Evolutionary conservation across 2,888 invertebrate species (phyloP).

Genomic region (Branchellion lobata): DNA sequence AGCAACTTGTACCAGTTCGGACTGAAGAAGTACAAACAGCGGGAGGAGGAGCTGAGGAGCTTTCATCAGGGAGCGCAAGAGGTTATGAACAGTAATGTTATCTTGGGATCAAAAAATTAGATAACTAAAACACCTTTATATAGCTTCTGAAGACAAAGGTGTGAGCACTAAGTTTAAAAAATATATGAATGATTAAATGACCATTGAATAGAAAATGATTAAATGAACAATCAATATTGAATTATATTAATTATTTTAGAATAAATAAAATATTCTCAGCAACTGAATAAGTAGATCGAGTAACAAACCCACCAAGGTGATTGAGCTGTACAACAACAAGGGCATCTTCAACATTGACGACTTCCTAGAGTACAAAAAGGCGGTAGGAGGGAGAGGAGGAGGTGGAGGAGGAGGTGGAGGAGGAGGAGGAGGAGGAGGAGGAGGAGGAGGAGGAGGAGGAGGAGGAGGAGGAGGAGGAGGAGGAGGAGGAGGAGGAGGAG

Average conservation of each 20-base stretch:
- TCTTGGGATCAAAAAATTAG: too few relatives aligned
- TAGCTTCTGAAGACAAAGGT: too few relatives aligned
- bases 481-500: slow-evolving; percentile 4
- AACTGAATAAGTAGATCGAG: too few relatives aligned
- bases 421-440: slow-evolving; percentile 11
- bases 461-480: slow-evolving; percentile 12
- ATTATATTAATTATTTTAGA: too few relatives aligned
- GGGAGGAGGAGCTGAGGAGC: slow-evolving; percentile 26
- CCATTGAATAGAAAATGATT: too few relatives aligned
- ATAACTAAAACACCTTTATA: too few relatives aligned
- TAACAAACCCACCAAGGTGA: too few relatives aligned
- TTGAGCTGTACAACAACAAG: neutral
- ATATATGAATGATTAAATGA: too few relatives aligned
- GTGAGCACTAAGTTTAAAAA: too few relatives aligned
- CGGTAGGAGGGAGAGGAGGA: slow-evolving; percentile 15
- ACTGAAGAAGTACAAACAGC: slow-evolving; percentile 6
- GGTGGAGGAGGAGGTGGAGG: slow-evolving; percentile 8
- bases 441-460: slow-evolving; percentile 8
- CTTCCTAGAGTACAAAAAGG: slow-evolving; percentile 40
- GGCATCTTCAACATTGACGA: slow-evolving; percentile 20
- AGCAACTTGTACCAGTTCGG: slow-evolving; percentile 28
- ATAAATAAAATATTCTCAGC: too few relatives aligned
- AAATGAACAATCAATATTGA: too few relatives aligned
- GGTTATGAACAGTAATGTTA: too few relatives aligned
- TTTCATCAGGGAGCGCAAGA: neutral